Conservation (phyloP, 2,888 invertebrate species). For the Steromphala cineraria region DNA sequence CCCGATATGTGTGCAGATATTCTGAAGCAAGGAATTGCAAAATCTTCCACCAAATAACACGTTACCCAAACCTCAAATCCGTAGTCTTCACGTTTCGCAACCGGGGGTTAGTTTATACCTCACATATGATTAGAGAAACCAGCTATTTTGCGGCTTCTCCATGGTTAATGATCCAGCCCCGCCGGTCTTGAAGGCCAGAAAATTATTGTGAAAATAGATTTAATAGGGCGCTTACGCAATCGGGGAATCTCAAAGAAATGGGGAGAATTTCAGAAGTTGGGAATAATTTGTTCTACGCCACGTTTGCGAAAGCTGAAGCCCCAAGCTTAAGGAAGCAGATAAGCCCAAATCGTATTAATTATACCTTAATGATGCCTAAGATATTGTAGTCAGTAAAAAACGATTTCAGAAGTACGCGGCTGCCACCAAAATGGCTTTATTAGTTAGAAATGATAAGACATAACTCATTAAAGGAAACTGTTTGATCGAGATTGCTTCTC, state of each 20-base stretch:
- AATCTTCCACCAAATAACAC: too few species aligned
- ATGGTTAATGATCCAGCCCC: not conserved
- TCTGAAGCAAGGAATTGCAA: too few species aligned
- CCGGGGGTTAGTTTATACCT: not conserved
- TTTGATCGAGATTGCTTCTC: too few species aligned
- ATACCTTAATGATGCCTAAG: not conserved
- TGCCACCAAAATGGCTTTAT: not conserved
- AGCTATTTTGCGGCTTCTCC: not conserved
- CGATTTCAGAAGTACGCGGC: not conserved
- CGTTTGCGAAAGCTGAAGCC: not conserved
- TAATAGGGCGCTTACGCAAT: not conserved
- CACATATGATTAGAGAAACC: not conserved
- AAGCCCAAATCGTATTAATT: not conserved
- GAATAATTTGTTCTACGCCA: not conserved
- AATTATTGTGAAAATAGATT: conserved; percentile 1
- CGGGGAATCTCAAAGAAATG: not conserved
- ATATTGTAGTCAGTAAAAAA: not conserved
- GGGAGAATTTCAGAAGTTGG: not conserved
- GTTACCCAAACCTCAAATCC: too few species aligned
- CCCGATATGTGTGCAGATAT: too few species aligned
- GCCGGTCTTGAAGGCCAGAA: not conserved
- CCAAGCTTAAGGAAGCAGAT: not conserved
- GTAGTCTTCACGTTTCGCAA: too few species aligned
- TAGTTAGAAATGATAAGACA: not conserved
- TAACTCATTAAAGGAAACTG: too few species aligned